Percentiles rank a stretch among this genome's conserved stretches.
phyloP scores from a whole-genome alignment of 2,113 vertebrate genomes.

The Craseonycteris thonglongyai region DNA sequence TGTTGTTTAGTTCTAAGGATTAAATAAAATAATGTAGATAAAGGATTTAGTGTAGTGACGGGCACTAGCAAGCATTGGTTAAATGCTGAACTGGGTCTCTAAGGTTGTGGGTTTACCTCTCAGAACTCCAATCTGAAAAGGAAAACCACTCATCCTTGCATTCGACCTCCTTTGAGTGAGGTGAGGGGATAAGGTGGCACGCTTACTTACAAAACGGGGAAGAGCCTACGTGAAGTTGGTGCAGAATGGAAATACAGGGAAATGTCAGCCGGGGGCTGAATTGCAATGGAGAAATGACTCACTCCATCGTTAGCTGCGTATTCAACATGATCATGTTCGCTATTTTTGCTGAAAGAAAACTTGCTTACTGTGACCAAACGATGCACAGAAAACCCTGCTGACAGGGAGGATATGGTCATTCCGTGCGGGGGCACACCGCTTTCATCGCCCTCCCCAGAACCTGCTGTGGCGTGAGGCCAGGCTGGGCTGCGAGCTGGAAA shows the following conservation, averaged over 20 bases:
- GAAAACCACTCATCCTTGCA: background rate
- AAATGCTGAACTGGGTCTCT: background rate
- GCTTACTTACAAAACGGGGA: background rate
- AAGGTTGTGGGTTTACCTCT: background rate
- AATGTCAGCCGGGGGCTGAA: background rate
- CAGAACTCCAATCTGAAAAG: background rate
- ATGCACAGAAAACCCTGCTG: background rate
- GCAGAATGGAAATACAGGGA: background rate
- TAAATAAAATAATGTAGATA: background rate
- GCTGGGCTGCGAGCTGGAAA: background rate
- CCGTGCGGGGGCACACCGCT: background rate
- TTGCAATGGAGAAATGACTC: background rate
- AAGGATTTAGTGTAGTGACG: background rate
- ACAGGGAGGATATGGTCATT: background rate
- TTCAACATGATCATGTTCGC: background rate
- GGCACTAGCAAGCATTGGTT: background rate
- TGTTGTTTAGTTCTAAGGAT: background rate
- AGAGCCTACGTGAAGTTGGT: background rate
- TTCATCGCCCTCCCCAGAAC: background rate
- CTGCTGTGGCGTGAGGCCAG: background rate
- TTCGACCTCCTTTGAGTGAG: background rate
- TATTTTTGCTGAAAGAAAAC: background rate
- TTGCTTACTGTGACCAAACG: background rate
- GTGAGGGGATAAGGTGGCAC: background rate
- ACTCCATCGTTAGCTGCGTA: background rate